Base-by-base conservation (phyloP, 2,797 vertebrate species). In the Falco columbarius region DNA sequence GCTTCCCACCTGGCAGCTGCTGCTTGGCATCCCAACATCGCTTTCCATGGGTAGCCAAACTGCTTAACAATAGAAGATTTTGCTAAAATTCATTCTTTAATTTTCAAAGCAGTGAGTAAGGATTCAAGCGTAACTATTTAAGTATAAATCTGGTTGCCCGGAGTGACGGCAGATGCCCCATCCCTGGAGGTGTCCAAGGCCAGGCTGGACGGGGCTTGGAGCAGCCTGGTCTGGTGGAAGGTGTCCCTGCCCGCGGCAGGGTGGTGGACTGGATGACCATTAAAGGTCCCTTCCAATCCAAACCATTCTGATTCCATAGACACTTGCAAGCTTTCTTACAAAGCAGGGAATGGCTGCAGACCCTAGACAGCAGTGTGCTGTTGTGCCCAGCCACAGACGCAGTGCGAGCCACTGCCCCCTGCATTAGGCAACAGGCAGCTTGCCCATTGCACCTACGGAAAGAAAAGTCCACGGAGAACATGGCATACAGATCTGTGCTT, bases 401-500 rank as follows among this genome's bases (percentile, higher is more conserved):
- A 24, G 34, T 5, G 17, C 2, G 4, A 59, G 70, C 40, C 61
- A 20, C 63, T 66, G 40, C 71, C 42, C 47, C 72, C 38, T 68
- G 51, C 67, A 20, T 19, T 30, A 32, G 54, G 54, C 65, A 49
- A 7, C 47, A 76, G 44, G n/a, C 2, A 19, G 6, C 83, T 96
- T 80, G 61, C 81, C 88, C 65, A 8, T n/a, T 67, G 18, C 70
- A 51, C 54, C n/a, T 75, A 54, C 14, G 14, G 59, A 68, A 73
- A 63, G 13, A 32, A 61, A 77, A 91, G 56, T 51, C 73, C 73
- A 16, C 21, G 1, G 52, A 1, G 90, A 89, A 61, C 77, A 61
- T 23, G 34, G 63, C 68, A 4, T 93, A 97, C 72, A 96, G 90
- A 77, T 77, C 81, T 97, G 67, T 95, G 92, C 94, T 97, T 97